These are phyloP conservation scores for Ammospiza caudacuta DNA, from an alignment of 2,113 vertebrate species.

Conservation along the genomic window DNA sequence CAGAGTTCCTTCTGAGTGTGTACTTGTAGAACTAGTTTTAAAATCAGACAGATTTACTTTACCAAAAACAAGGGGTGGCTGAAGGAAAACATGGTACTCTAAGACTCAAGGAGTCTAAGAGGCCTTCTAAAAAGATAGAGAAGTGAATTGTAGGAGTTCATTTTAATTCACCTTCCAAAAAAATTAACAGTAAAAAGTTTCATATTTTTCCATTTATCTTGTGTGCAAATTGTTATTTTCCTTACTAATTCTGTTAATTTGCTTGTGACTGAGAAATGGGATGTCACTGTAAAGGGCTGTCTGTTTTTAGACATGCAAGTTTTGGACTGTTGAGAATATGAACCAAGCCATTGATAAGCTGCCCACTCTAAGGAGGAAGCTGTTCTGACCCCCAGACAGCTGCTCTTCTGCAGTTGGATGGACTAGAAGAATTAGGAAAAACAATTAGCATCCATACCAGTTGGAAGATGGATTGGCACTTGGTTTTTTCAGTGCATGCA, in stretches of 20 bases:
- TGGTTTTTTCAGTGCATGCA: fast-evolving
- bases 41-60: neutral
- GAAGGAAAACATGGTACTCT: neutral
- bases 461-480: neutral
- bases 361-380: neutral
- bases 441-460: neutral
- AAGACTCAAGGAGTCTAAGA: neutral
- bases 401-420: neutral
- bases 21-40: neutral
- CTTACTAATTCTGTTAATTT: neutral
- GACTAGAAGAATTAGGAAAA: neutral
- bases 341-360: neutral
- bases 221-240: neutral
- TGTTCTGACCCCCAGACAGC: neutral
- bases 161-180: neutral
- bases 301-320: neutral
- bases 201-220: neutral
- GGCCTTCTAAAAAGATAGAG: neutral
- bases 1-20: neutral
- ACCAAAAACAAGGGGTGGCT: neutral
- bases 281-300: neutral
- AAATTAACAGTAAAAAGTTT: neutral
- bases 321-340: neutral
- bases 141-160: fast-evolving
- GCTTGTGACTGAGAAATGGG: neutral